phyloP scores from a whole-genome alignment of 2,888 invertebrate species.

The Lamellibrachia satsuma region DNA sequence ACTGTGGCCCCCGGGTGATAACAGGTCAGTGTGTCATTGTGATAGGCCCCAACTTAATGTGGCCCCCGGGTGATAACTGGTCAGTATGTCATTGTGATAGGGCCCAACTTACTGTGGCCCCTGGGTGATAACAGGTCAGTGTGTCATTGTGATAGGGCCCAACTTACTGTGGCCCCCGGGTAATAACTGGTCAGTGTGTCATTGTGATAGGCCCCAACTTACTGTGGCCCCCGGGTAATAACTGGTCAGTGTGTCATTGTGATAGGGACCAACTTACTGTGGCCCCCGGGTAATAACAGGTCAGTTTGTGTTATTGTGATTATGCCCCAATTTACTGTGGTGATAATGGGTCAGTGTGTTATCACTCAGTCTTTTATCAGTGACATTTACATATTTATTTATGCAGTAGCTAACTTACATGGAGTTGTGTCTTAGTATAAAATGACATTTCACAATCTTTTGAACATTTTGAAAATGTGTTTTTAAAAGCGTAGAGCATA shows the following conservation, averaged over 20 bases:
- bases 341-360: conserved; percentile 56
- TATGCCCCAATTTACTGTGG: conserved; percentile 92
- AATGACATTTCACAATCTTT: not conserved
- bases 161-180: conserved; percentile 85
- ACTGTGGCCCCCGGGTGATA: conserved; percentile 76
- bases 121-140: conserved; percentile 61
- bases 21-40: conserved; percentile 73
- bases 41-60: conserved; percentile 92
- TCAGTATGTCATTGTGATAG: conserved; percentile 79
- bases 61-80: conserved; percentile 71
- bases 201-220: conserved; percentile 97
- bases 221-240: conserved; percentile 76
- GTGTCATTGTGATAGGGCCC: conserved; percentile 88
- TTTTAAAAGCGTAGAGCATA: not conserved
- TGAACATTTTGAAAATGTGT: not conserved
- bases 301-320: conserved; percentile 77
- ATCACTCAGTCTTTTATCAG: not conserved
- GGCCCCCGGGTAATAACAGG: conserved; percentile 71
- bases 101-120: conserved; percentile 92
- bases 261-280: conserved; percentile 92
- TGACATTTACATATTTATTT: not conserved
- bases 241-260: conserved; percentile 73
- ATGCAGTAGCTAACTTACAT: not conserved
- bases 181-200: conserved; percentile 44
- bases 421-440: conserved; percentile 6